Evolutionary conservation across 2,113 vertebrate genomes (phyloP).

Genomic region (Bufo bufo): DNA sequence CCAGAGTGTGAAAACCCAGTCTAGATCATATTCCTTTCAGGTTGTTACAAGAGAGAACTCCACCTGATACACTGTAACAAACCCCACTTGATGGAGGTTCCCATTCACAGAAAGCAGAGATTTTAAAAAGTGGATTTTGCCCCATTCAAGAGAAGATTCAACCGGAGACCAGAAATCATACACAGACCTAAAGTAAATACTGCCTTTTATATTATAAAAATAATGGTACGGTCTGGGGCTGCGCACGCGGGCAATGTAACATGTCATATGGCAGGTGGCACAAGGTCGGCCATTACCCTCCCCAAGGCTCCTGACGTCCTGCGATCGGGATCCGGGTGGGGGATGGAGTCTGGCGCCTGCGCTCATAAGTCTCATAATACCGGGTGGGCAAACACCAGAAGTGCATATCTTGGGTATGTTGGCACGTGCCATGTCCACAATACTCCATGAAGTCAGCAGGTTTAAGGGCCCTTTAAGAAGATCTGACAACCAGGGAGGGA

Average conservation of each 20-base stretch:
- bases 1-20: too few relatives aligned
- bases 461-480: background rate
- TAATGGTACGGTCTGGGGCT: background rate
- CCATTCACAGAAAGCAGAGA: too few relatives aligned
- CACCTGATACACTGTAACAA: too few relatives aligned
- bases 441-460: background rate
- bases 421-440: background rate
- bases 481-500: background rate
- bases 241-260: background rate
- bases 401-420: background rate
- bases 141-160: too few relatives aligned
- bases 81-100: too few relatives aligned
- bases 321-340: background rate
- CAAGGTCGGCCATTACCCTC: background rate
- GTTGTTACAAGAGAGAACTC: too few relatives aligned
- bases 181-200: background rate
- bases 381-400: background rate
- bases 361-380: background rate
- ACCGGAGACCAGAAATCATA: background rate
- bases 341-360: background rate
- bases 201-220: constrained; percentile 12
- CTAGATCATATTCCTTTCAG: too few relatives aligned
- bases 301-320: background rate
- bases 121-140: too few relatives aligned
- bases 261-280: background rate